These are phyloP conservation scores for Syrista parreyssii DNA, from an alignment of 2,888 invertebrate species.

Conservation along the genomic window DNA sequence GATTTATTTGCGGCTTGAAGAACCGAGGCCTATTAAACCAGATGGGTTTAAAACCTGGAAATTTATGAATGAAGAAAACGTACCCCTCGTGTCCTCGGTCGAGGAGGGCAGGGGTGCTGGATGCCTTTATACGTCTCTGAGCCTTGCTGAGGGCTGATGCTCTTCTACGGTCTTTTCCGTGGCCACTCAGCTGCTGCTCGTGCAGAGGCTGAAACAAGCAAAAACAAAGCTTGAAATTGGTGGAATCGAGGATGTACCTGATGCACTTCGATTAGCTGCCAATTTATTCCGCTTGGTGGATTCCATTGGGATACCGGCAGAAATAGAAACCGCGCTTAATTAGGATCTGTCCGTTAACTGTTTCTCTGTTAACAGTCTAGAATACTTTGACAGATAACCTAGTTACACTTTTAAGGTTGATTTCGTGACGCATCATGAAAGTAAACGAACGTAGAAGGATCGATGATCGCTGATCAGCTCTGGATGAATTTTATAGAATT, in stretches of 20 bases:
- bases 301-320: neutral
- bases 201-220: constrained; percentile 46
- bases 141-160: constrained; percentile 50
- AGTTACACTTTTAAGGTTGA: neutral
- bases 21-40: neutral
- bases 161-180: constrained; percentile 52
- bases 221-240: neutral
- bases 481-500: neutral
- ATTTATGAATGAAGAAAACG: constrained; percentile 28
- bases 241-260: neutral
- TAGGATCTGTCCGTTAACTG: neutral
- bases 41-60: constrained; percentile 1
- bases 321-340: neutral
- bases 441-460: neutral
- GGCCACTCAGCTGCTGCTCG: constrained; percentile 40
- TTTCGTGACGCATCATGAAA: neutral
- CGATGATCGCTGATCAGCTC: neutral
- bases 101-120: constrained; percentile 58
- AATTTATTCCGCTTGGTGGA: neutral
- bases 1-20: neutral
- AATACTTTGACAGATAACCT: neutral
- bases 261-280: neutral
- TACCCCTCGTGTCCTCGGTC: constrained; percentile 56
- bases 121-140: constrained; percentile 58
- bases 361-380: neutral